phyloP scores from a whole-genome alignment of 2,888 invertebrate species.

The Lomographa bimaculata region DNA sequence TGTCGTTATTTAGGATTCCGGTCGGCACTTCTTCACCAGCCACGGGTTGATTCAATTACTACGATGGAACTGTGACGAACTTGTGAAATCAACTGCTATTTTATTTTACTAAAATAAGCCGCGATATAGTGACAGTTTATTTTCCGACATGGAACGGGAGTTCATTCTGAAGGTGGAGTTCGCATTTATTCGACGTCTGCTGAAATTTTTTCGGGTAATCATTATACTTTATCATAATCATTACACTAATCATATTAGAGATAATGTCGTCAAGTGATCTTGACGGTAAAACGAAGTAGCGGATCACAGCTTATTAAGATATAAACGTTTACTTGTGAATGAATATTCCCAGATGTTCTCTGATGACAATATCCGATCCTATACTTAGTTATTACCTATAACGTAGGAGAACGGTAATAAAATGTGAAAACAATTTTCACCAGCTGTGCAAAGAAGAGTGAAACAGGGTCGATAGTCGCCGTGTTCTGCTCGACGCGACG shows the following conservation, averaged over 20 bases:
- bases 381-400: no score
- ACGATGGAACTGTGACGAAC: slow-evolving; percentile 64
- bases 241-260: no score
- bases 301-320: no score
- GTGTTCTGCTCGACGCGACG: slow-evolving; percentile 24
- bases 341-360: neutral
- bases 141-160: slow-evolving; percentile 40
- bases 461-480: slow-evolving; percentile 29
- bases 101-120: slow-evolving; percentile 35
- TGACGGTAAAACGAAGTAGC: no score
- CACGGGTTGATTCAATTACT: slow-evolving; percentile 29
- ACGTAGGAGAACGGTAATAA: slow-evolving; percentile 16
- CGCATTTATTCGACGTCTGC: slow-evolving; percentile 49
- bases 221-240: slow-evolving; percentile 9
- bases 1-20: slow-evolving; percentile 40
- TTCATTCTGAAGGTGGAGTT: slow-evolving; percentile 51
- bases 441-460: slow-evolving; percentile 32
- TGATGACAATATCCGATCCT: slow-evolving; percentile 3
- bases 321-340: no score
- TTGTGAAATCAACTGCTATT: slow-evolving; percentile 53
- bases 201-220: slow-evolving; percentile 60
- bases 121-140: slow-evolving; percentile 27
- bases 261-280: no score
- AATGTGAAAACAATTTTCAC: slow-evolving; percentile 27
- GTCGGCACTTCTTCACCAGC: slow-evolving; percentile 33